Evolutionary conservation across 2,888 invertebrate genomes (phyloP).

Genomic region (Galerucella nymphaeae): DNA sequence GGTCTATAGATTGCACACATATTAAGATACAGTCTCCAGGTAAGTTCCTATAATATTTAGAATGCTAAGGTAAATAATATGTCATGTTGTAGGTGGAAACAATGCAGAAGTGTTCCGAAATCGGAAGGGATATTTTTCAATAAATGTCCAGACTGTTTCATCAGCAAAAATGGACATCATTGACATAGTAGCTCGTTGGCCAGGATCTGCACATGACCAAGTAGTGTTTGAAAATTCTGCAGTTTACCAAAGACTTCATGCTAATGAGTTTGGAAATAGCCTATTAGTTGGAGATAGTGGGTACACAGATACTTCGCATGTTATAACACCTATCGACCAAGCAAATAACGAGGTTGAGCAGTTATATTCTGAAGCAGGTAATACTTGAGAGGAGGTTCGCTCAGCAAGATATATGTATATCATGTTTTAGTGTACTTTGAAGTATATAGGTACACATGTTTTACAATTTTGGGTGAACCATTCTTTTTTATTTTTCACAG

Average conservation of each 20-base stretch:
- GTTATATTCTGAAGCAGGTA: conserved; percentile 22
- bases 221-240: background rate
- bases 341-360: conserved; percentile 1
- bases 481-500: no score
- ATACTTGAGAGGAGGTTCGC: no score
- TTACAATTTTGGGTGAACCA: no score
- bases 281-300: conserved; percentile 17
- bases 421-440: no score
- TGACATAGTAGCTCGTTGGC: conserved; percentile 10
- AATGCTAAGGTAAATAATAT: background rate
- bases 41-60: no score
- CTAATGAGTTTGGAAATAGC: conserved; percentile 16
- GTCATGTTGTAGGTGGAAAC: conserved; percentile 13
- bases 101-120: conserved; percentile 14
- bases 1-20: conserved; percentile 14
- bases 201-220: conserved; percentile 20
- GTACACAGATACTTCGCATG: conserved; percentile 15
- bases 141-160: conserved; percentile 25
- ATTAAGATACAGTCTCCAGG: no score
- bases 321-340: conserved; percentile 7
- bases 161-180: conserved; percentile 14
- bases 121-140: background rate
- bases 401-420: no score
- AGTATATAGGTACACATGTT: no score
- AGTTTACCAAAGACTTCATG: conserved; percentile 1